phyloP scores from a whole-genome alignment of 2,888 invertebrate genomes.

The Aspidiotus destructor region DNA sequence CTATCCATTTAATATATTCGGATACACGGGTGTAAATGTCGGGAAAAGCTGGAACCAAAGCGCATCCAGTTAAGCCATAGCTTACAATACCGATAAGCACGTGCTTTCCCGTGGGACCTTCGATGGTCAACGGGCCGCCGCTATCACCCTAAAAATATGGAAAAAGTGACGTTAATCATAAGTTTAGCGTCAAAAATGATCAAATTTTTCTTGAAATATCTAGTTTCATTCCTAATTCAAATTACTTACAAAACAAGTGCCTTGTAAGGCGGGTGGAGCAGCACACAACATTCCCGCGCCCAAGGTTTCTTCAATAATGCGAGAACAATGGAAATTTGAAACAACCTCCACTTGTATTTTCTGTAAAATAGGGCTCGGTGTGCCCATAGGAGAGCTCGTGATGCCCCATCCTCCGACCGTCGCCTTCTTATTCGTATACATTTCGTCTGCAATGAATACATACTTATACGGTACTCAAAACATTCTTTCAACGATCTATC shows the following conservation, averaged over 20 bases:
- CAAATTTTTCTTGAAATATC: too few species aligned
- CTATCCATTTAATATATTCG: constrained; percentile 41
- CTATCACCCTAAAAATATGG: constrained; percentile 38
- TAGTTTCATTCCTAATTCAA: too few species aligned
- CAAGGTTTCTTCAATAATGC: constrained; percentile 41
- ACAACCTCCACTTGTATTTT: constrained; percentile 41
- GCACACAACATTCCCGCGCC: constrained; percentile 42
- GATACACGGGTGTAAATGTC: constrained; percentile 42
- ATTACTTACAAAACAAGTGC: constrained; percentile 43
- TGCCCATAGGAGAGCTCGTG: constrained; percentile 41
- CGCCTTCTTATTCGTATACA: constrained; percentile 39
- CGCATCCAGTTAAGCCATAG: constrained; percentile 43
- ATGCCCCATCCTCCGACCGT: constrained; percentile 43
- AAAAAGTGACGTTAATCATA: too few species aligned
- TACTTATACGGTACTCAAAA: too few species aligned
- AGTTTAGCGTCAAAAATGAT: too few species aligned
- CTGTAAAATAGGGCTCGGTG: constrained; percentile 41
- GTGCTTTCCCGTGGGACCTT: constrained; percentile 39
- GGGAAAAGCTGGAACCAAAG: constrained; percentile 41
- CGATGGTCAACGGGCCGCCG: constrained; percentile 39
- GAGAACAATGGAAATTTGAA: constrained; percentile 41
- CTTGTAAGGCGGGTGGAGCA: constrained; percentile 41
- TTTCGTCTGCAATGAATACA: constrained; percentile 37
- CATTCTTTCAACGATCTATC: too few species aligned
- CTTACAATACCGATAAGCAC: constrained; percentile 42